Evolutionary conservation across 2,797 vertebrate genomes (phyloP).

Genomic region (Prionace glauca): DNA sequence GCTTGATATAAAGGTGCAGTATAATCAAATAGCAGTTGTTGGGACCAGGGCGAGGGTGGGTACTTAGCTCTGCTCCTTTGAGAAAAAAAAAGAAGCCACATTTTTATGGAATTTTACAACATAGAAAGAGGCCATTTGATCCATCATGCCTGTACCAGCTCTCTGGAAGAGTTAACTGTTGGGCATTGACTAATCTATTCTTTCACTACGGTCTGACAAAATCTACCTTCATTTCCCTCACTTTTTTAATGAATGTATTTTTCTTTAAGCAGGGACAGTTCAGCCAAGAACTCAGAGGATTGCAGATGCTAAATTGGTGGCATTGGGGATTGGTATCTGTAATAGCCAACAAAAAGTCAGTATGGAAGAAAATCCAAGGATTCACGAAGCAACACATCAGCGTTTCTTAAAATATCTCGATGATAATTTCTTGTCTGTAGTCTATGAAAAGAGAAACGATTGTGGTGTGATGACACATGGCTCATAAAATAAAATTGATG

Average conservation of each 20-base stretch:
- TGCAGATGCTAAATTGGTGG: background rate
- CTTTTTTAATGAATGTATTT: too few relatives aligned
- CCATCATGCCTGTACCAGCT: too few relatives aligned
- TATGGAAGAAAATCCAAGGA: background rate
- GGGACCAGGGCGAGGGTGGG: background rate
- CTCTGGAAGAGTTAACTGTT: too few relatives aligned
- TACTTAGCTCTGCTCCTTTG: background rate
- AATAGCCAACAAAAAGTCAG: background rate
- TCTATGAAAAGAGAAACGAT: background rate
- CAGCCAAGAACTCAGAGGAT: background rate
- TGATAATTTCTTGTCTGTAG: background rate
- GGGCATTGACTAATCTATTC: too few relatives aligned
- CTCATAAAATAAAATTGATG: background rate
- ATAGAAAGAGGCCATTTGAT: too few relatives aligned
- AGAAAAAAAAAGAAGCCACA: background rate
- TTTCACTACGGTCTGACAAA: too few relatives aligned
- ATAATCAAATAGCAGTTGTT: background rate
- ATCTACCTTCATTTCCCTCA: too few relatives aligned
- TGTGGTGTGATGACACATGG: background rate
- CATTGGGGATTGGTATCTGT: too few relatives aligned
- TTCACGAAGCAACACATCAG: background rate
- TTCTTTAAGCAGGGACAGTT: background rate
- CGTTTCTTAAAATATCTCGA: background rate
- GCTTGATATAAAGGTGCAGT: background rate
- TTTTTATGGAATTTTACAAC: background rate